Conservation (phyloP, 2,797 vertebrate genomes). For the Mus spretus region DNA sequence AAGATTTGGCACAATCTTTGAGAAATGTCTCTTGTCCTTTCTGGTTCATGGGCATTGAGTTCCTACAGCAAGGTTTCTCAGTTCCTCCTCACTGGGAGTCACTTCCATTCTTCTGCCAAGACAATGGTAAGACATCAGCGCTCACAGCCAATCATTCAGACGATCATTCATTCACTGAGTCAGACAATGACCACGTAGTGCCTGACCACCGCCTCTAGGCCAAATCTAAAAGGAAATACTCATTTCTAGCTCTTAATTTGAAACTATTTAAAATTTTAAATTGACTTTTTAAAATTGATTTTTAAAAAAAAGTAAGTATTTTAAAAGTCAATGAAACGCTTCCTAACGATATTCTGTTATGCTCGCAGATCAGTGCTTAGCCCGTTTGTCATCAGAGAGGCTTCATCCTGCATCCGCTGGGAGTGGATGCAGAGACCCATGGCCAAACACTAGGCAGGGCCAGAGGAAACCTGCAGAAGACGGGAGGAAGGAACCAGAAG, state of each 20-base stretch:
- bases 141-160: conserved; percentile 29
- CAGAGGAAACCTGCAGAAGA: not conserved
- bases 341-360: not conserved
- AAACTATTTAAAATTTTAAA: not conserved
- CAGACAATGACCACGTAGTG: not conserved
- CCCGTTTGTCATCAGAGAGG: not conserved
- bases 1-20: not conserved
- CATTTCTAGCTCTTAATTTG: not conserved
- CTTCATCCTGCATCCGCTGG: not conserved
- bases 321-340: not conserved
- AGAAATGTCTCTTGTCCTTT: conserved; percentile 45
- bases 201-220: not conserved
- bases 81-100: not conserved
- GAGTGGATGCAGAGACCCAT: not conserved
- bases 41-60: conserved; percentile 25
- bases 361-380: not conserved
- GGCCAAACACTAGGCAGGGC: not conserved
- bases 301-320: not conserved
- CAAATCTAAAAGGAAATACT: not conserved
- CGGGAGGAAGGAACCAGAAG: not conserved
- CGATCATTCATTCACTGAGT: not conserved
- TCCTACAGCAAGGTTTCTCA: conserved; percentile 23
- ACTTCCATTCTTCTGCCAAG: conserved; percentile 14
- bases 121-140: not conserved
- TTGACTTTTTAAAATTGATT: not conserved